Evolutionary conservation across 1,140 invertebrate genomes (phyloP), one percentile per base, ranked within the genome.

Genomic region (Drosophila elegans): DNA sequence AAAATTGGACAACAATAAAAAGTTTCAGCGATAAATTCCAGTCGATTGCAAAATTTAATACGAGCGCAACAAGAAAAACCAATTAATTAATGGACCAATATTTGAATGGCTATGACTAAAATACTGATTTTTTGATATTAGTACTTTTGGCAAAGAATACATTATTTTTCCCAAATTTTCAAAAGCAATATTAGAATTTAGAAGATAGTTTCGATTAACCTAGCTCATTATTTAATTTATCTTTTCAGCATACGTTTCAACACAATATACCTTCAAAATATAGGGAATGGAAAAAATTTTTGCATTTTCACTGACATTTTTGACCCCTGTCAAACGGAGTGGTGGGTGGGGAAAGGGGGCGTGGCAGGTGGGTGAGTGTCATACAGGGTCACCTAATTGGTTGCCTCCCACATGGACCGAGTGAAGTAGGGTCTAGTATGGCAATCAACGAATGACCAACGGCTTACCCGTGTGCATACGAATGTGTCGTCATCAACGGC

Each of bases 371-470:
- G 39, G 27, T 13, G 27, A n/a, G 25, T 38, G 52, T 53, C 41
- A 36, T 48, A 56, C 16, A 56, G 54, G 82, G 64, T 82, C 82
- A 86, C 78, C 83, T 86, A 86, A 86, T 86, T 86, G 82, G 82
- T 79, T 75, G 78, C 80, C 72, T 63, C 77, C 64, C 80, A 72
- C 60, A 66, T 12, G 27, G 36, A 51, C 21, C 60, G 59, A 42
- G 64, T 3, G 25, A 44, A 11, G 12, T 66, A 64, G 74, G 72
- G 51, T 73, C 64, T 53, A 53, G 77, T 72, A 61, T 78, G 82
- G 78, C 82, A 81, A 86, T 86, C 82, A 86, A 81, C 82, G 78
- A 86, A 81, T 86, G 78, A 86, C 78, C 78, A 86, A 82, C 69
- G 78, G 78, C 82, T 88, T 86, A 78, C 62, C 56, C 51, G 44